A percentile compares a stretch with the other conserved stretches of the same genome.
Evolutionary conservation across 2,113 vertebrate genomes (phyloP).

Genomic region (Plotosus lineatus): DNA sequence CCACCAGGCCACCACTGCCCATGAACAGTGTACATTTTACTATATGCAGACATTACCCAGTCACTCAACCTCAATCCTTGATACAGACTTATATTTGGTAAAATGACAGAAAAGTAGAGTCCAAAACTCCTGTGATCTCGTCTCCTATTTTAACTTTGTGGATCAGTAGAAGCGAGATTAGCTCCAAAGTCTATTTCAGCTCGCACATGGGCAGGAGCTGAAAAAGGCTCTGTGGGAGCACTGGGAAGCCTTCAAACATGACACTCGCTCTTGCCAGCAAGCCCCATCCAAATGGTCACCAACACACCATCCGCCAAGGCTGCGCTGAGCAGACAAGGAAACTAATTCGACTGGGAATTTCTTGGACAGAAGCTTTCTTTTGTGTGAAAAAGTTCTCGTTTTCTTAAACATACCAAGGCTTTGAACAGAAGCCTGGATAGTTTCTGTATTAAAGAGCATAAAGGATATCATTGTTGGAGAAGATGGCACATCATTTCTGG

Average conservation of each 20-base stretch:
- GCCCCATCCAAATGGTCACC: constrained; percentile 25
- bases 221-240: constrained; percentile 30
- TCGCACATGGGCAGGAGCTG: constrained; percentile 25
- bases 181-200: constrained; percentile 50
- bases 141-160: constrained; percentile 36
- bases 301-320: background rate
- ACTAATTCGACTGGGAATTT: constrained; percentile 9
- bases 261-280: constrained; percentile 20
- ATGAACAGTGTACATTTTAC: too few species aligned
- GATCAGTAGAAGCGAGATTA: constrained; percentile 36
- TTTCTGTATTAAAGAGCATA: constrained; percentile 24
- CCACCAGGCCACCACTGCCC: too few species aligned
- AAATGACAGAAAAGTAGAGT: constrained; percentile 14
- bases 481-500: constrained; percentile 16
- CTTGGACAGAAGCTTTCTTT: constrained; percentile 26
- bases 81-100: constrained; percentile 4
- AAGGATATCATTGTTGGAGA: constrained; percentile 26
- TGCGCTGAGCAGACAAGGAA: constrained; percentile 19
- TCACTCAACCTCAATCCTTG: background rate
- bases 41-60: background rate
- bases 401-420: constrained; percentile 14
- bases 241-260: constrained; percentile 37
- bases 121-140: constrained; percentile 24
- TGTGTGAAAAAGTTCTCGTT: background rate
- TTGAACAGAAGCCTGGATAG: constrained; percentile 12